These are phyloP conservation scores for Sternarchorhynchus goeldii DNA, from an alignment of 2,797 vertebrate genomes.

Conservation along the genomic window DNA sequence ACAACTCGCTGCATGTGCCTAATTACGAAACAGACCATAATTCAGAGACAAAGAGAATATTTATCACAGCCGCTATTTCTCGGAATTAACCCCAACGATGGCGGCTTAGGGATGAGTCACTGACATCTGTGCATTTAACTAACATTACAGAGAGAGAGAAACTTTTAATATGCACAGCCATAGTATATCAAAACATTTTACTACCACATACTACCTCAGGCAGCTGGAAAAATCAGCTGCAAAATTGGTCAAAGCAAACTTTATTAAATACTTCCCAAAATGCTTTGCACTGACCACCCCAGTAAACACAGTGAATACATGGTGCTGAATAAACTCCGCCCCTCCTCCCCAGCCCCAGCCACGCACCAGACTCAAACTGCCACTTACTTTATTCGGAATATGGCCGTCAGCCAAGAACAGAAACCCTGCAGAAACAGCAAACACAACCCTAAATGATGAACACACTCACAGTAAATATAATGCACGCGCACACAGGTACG, in stretches of 20 bases:
- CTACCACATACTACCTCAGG: no score
- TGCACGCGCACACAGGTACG: background rate
- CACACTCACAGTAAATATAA: background rate
- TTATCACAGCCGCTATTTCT: background rate
- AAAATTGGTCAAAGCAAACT: background rate
- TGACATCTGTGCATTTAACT: no score
- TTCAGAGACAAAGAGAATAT: background rate
- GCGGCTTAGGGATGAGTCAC: no score
- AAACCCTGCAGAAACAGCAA: constrained; percentile 79
- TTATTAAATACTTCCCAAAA: background rate
- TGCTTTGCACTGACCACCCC: background rate
- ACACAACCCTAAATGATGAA: constrained; percentile 8
- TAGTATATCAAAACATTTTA: no score
- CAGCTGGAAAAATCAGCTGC: background rate
- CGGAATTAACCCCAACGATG: background rate
- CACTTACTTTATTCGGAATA: constrained; percentile 99
- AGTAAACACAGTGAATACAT: background rate
- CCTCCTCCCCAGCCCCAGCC: background rate
- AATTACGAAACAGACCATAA: background rate
- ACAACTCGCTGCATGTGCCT: background rate
- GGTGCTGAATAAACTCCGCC: background rate
- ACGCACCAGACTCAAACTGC: constrained; percentile 3
- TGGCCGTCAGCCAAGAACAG: constrained; percentile 96
- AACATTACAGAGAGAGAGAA: no score
- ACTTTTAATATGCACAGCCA: no score